Conservation (phyloP, 92 coral and sea anemone species). For the Galaxea fascicularis region DNA sequence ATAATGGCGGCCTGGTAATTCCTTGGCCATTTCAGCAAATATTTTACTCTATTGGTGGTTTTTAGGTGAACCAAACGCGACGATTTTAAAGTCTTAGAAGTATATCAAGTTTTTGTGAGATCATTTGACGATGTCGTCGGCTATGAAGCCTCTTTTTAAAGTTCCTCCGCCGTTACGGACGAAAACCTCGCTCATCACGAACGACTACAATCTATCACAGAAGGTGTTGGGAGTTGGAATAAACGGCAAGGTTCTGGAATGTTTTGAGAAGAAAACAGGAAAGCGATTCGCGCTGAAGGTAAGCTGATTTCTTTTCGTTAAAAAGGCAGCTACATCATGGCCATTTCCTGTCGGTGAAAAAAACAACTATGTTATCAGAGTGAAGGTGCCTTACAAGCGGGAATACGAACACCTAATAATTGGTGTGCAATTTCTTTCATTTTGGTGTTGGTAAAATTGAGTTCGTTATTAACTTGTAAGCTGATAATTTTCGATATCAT, state of each 20-base stretch:
- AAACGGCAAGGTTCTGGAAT: slow-evolving; percentile 96
- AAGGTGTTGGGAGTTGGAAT: slow-evolving; percentile 96
- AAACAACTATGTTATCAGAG: background rate
- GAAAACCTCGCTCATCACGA: slow-evolving; percentile 80
- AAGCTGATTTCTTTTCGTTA: background rate
- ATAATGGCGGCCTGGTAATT: slow-evolving; percentile 36
- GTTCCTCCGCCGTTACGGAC: slow-evolving; percentile 69
- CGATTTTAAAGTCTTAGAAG: background rate
- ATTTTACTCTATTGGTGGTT: background rate
- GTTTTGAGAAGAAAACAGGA: slow-evolving; percentile 87
- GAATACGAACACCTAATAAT: too few species aligned
- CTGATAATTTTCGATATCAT: background rate
- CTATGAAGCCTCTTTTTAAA: slow-evolving; percentile 65
- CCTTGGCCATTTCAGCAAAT: slow-evolving; percentile 17
- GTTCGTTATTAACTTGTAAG: background rate
- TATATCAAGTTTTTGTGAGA: background rate
- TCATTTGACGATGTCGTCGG: slow-evolving; percentile 59
- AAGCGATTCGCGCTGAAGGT: slow-evolving; percentile 92
- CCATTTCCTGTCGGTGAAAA: background rate
- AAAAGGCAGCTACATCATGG: background rate
- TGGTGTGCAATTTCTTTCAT: background rate
- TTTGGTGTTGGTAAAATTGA: too few species aligned
- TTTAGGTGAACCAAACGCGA: background rate
- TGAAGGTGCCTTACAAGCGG: too few species aligned
- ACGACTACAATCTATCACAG: slow-evolving; percentile 80